These are phyloP conservation scores for Zaprionus lineosus DNA, from an alignment of 2,888 invertebrate genomes.

Conservation along the genomic window DNA sequence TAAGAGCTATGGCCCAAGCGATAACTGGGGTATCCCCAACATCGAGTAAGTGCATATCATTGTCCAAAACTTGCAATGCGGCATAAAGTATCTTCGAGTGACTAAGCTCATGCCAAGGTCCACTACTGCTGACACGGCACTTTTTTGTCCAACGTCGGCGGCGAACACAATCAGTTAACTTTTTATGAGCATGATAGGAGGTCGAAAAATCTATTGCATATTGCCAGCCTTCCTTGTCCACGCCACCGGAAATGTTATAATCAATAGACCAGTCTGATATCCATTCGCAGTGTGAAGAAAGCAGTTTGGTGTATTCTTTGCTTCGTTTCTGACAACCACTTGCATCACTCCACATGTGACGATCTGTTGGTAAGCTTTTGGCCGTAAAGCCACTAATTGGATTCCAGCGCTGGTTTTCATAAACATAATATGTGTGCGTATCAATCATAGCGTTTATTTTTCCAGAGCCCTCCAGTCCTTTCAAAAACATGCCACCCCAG, in stretches of 20 bases:
- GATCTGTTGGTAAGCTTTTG: constrained; percentile 92
- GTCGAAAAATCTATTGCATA: constrained; percentile 96
- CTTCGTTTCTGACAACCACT: constrained; percentile 92
- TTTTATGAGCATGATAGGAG: constrained; percentile 92
- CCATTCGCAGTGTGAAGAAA: constrained; percentile 96
- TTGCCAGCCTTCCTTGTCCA: constrained; percentile 96
- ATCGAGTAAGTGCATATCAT: constrained; percentile 71
- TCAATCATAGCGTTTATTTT: constrained; percentile 91
- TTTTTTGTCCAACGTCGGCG: constrained; percentile 92
- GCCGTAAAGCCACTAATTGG: constrained; percentile 94
- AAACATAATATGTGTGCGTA: constrained; percentile 93
- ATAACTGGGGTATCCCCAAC: constrained; percentile 82
- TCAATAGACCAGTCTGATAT: constrained; percentile 95
- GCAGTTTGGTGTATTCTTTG: constrained; percentile 92
- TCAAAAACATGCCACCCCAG: constrained; percentile 92
- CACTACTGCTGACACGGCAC: constrained; percentile 91
- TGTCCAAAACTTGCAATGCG: constrained; percentile 87
- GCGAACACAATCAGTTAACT: constrained; percentile 94
- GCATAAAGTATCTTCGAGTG: constrained; percentile 92
- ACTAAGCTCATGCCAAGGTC: constrained; percentile 95
- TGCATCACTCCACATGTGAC: constrained; percentile 95
- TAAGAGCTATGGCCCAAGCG: constrained; percentile 93
- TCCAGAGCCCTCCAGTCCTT: constrained; percentile 85
- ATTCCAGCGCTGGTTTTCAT: constrained; percentile 98
- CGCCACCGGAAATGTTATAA: constrained; percentile 93